phyloP scores from a whole-genome alignment of 2,888 invertebrate genomes.

The Pasiphila rectangulata region DNA sequence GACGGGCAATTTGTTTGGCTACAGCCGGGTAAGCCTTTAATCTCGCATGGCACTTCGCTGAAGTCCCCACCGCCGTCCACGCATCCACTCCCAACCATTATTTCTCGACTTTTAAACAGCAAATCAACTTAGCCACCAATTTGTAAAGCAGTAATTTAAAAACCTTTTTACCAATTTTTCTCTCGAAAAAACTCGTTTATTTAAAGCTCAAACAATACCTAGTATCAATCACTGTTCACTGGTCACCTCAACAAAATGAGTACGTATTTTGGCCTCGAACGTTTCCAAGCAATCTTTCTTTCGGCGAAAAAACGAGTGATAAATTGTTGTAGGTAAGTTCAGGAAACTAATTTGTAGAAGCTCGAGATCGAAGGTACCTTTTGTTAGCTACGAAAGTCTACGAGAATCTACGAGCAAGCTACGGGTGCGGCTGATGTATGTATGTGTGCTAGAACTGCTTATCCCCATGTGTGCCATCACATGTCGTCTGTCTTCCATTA shows the following conservation, averaged over 20 bases:
- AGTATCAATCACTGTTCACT: conserved; percentile 23
- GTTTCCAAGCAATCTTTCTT: conserved; percentile 31
- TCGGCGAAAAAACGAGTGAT: conserved; percentile 39
- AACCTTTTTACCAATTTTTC: conserved; percentile 6
- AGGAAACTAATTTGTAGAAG: conserved; percentile 43
- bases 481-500: conserved; percentile 10
- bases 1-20: conserved; percentile 69
- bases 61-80: conserved; percentile 40
- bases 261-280: conserved; percentile 18
- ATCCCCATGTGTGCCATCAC: conserved; percentile 4
- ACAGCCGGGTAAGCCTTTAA: conserved; percentile 63
- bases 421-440: conserved; percentile 7
- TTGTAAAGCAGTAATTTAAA: conserved; percentile 19
- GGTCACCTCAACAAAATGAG: conserved; percentile 23
- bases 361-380: conserved; percentile 37
- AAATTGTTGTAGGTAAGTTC: conserved; percentile 43
- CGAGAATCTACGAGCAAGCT: conserved; percentile 15
- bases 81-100: conserved; percentile 33
- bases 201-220: conserved; percentile 19
- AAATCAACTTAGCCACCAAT: conserved; percentile 27
- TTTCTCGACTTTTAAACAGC: conserved; percentile 23
- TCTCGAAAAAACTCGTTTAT: conserved; percentile 19
- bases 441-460: conserved; percentile 7
- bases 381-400: conserved; percentile 32
- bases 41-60: conserved; percentile 51